Evolutionary conservation across 2,797 vertebrate genomes (phyloP).

Genomic region (Sebastes variabilis): DNA sequence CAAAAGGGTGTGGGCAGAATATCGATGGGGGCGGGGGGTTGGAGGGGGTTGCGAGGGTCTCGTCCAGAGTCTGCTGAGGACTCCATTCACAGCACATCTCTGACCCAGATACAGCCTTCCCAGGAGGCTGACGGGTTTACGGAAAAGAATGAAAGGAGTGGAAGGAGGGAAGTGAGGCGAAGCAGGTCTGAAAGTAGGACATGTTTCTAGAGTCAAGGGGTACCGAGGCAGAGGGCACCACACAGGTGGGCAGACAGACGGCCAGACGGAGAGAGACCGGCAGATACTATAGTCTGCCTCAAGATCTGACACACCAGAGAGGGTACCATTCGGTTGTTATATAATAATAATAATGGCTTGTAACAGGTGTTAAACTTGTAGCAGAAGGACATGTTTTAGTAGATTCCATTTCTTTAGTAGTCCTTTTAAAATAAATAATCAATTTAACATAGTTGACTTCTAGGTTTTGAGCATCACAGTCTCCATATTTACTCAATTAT

Average conservation of each 20-base stretch:
- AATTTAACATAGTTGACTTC: not conserved
- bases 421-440: not conserved
- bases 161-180: constrained; percentile 58
- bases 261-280: constrained; percentile 7
- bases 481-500: not conserved
- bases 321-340: not conserved
- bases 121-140: constrained; percentile 65
- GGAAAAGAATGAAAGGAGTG: constrained; percentile 68
- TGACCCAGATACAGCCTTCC: constrained; percentile 81
- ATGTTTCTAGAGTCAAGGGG: constrained; percentile 72
- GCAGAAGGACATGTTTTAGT: not conserved
- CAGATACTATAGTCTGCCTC: not conserved
- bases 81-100: constrained; percentile 77
- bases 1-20: constrained; percentile 61
- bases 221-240: constrained; percentile 44
- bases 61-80: constrained; percentile 64
- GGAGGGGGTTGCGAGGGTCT: constrained; percentile 41
- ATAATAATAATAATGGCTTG: not conserved
- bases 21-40: constrained; percentile 60
- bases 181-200: constrained; percentile 70
- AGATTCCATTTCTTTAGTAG: not conserved
- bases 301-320: not conserved
- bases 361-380: constrained; percentile 26
- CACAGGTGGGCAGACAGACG: constrained; percentile 37
- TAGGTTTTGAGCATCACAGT: not conserved